Evolutionary conservation across 2,113 vertebrate genomes (phyloP), one percentile per base, ranked within the genome.

Genomic region (Solea senegalensis): DNA sequence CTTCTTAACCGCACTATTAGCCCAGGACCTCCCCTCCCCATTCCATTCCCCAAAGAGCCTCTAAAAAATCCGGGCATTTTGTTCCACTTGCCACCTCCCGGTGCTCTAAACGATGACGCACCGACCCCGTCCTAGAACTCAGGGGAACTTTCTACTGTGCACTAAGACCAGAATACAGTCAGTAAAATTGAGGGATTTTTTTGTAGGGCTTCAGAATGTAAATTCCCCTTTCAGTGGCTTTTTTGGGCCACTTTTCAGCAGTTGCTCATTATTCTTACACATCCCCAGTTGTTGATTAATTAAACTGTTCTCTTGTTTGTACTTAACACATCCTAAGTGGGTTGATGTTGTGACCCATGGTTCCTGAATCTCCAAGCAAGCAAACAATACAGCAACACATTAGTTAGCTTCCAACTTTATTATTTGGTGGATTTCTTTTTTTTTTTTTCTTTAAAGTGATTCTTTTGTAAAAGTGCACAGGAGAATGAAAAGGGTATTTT

Each of bases 81-180:
- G 21, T 74, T 67, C 45, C 10, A 15, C 9, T 10, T 48, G 45
- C 16, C 26, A 10, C 43, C 21, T 41, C 21, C 46, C 3, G 69
- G 78, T 86, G 81, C 75, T 76, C 43, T 21, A 51, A 66, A 52
- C 69, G 21, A 75, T 26, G 9, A 65, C 45, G 78, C 88, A 82
- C 78, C 64, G 3, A 81, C 82, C 87, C 80, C 93, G 87, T 89
- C 93, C 90, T 88, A 91, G 91, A 95, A 96, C 96, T 97, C 97
- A 96, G 96, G 91, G 85, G 94, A 95, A 93, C 93, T 94, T 95
- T 95, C 91, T 95, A 93, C 91, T 85, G 90, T 89, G 89, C 81
- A 82, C 82, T 82, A 89, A 86, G 50, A 82, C 80, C 61, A 78
- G 66, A 79, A 63, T 54, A 59, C 54, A 83, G 74, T 70, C 41